Conservation (phyloP, 2,888 invertebrate species). For the Andrena camellia region DNA sequence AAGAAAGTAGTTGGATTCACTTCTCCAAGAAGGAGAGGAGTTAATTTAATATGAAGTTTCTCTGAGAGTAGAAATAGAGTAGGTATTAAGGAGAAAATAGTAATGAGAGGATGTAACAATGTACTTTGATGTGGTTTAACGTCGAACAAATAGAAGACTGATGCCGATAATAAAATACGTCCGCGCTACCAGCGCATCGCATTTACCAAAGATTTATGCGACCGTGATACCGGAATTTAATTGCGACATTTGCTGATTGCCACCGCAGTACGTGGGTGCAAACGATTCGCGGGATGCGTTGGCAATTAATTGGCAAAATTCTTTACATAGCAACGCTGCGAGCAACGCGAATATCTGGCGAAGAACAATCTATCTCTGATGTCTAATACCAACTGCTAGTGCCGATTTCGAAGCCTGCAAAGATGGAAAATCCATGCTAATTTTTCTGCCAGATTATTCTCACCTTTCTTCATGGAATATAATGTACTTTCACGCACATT, state of each 20-base stretch:
- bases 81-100: too few relatives aligned
- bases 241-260: slow-evolving; percentile 57
- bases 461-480: not conserved
- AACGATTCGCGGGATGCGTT: slow-evolving; percentile 21
- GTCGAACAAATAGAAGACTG: too few relatives aligned
- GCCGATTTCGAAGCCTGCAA: not conserved
- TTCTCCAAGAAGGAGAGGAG: too few relatives aligned
- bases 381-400: not conserved
- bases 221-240: slow-evolving; percentile 44
- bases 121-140: too few relatives aligned
- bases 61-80: too few relatives aligned
- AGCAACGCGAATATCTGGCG: not conserved
- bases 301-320: slow-evolving; percentile 49
- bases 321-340: not conserved
- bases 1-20: too few relatives aligned
- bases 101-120: too few relatives aligned
- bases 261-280: slow-evolving; percentile 54
- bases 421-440: too few relatives aligned
- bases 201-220: slow-evolving; percentile 32
- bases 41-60: too few relatives aligned
- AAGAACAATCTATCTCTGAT: not conserved
- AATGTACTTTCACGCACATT: not conserved
- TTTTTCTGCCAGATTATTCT: not conserved
- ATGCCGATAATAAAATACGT: not conserved
- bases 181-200: not conserved